Base-by-base conservation (phyloP, 2,888 invertebrate genomes). In the Nomada lathburiana region DNA sequence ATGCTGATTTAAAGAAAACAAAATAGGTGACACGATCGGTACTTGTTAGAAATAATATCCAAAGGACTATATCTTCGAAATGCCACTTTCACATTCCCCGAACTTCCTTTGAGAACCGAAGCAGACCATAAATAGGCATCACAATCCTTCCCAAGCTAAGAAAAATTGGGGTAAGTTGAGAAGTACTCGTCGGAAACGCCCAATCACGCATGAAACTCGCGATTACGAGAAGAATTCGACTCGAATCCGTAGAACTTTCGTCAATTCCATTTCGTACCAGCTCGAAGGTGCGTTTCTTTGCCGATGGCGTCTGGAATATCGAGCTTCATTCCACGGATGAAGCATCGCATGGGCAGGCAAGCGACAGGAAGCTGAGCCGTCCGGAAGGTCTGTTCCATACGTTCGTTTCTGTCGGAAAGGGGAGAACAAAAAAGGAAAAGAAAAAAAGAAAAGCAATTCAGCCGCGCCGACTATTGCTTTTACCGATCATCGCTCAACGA, bases 401-500 rank as follows among this genome's bases (percentile, higher is more conserved):
- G 47, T 57, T 69, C 53, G 23, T 42, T 11, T 44, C 2, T 55
- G 36, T 0, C 2, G 23, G 36, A 23, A 42, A 68, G 2, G 0
- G 9, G 53, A n/a, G n/a, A n/a, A n/a, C 9, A 9, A 5, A 7
- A 16, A 53, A 20, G 20, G 9, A n/a, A n/a, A 7, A n/a, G 4
- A 5, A 7, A 16, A 53, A 20, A 57, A 53, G n/a, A 36, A 23
- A 18, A 65, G 16, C 47, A n/a, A 73, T 73, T 55, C 47, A 62
- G 57, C 52, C 36, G 55, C 20, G 57, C 57, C 42, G 72, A 80
- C 26, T 42, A 47, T 59, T 74, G 64, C 62, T 84, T 81, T 81
- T 81, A 53, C 42, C 78, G 64, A 80, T 80, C 75, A 52, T 60
- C 62, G 67, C 18, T 81, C 52, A 57, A 16, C 23, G 62, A 64